Conservation (phyloP, 1,140 invertebrate genomes). For the Drosophila nigrodunni region DNA sequence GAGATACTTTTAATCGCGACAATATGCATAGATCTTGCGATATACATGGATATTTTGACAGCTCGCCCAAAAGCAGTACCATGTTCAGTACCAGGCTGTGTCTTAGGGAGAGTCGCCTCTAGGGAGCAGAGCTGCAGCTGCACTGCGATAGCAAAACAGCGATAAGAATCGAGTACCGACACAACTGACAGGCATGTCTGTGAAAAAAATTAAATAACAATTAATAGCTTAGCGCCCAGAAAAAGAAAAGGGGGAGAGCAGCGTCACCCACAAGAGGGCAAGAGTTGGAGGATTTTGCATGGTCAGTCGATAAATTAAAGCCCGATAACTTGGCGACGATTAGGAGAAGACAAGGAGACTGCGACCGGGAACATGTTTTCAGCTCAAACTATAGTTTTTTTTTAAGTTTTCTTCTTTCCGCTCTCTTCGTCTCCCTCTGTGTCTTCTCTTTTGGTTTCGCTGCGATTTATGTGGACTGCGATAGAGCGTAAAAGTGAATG, state of each 20-base stretch:
- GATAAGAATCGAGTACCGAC: conserved; percentile 51
- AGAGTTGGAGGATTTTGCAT: conserved; percentile 48
- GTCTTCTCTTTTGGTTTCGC: conserved; percentile 9
- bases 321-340: conserved; percentile 65
- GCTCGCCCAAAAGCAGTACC: conserved; percentile 12
- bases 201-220: conserved; percentile 63
- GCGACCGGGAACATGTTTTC: conserved; percentile 57
- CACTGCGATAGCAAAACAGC: conserved; percentile 20
- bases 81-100: background rate
- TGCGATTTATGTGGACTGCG: conserved; percentile 60
- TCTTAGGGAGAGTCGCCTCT: conserved; percentile 13
- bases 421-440: conserved; percentile 4
- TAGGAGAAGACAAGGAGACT: conserved; percentile 40
- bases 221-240: conserved; percentile 62
- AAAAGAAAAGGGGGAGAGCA: background rate
- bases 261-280: conserved; percentile 37
- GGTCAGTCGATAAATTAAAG: conserved; percentile 62
- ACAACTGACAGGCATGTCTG: conserved; percentile 30
- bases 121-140: conserved; percentile 51
- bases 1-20: conserved; percentile 35
- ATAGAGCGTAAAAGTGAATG: conserved; percentile 77
- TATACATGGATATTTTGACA: conserved; percentile 42
- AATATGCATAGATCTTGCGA: conserved; percentile 34
- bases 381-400: conserved; percentile 24
- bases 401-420: background rate